Conservation (phyloP, 1,140 invertebrate genomes). For the Zaprionus gabonicus region DNA sequence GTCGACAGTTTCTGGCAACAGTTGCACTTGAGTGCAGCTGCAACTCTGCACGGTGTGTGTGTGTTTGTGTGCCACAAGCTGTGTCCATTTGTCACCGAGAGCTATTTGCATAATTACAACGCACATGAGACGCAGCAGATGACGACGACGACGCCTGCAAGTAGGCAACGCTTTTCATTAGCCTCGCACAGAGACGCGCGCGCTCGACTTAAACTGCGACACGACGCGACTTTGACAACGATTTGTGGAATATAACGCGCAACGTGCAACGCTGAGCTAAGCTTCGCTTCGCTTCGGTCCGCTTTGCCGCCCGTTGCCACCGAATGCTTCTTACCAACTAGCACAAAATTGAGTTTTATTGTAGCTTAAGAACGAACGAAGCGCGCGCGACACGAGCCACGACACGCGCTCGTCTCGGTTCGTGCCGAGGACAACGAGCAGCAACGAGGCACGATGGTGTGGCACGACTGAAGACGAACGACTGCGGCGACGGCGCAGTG, state of each 20-base stretch:
- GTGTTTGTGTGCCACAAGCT: background rate
- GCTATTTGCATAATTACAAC: conserved; percentile 79
- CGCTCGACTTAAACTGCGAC: conserved; percentile 8
- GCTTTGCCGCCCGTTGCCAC: conserved; percentile 73
- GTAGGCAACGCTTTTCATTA: conserved; percentile 52
- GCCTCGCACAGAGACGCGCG: conserved; percentile 8
- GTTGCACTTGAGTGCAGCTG: conserved; percentile 71
- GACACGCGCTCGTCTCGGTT: background rate
- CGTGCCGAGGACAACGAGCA: background rate
- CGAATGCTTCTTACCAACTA: conserved; percentile 80
- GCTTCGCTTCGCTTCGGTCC: conserved; percentile 18
- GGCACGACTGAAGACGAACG: conserved; percentile 5
- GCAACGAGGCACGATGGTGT: too few relatives aligned
- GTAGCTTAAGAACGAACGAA: conserved; percentile 65
- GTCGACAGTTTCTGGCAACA: conserved; percentile 49
- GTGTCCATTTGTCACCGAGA: conserved; percentile 44
- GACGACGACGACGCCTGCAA: conserved; percentile 36
- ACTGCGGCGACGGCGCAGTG: conserved; percentile 23
- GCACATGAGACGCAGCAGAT: conserved; percentile 60
- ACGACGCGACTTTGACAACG: conserved; percentile 31
- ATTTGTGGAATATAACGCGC: conserved; percentile 6
- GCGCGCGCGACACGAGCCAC: background rate
- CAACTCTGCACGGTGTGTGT: too few relatives aligned
- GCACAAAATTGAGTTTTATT: conserved; percentile 76
- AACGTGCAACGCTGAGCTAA: conserved; percentile 18